Conservation (phyloP, 2,113 vertebrate genomes). For the Tautogolabrus adspersus region DNA sequence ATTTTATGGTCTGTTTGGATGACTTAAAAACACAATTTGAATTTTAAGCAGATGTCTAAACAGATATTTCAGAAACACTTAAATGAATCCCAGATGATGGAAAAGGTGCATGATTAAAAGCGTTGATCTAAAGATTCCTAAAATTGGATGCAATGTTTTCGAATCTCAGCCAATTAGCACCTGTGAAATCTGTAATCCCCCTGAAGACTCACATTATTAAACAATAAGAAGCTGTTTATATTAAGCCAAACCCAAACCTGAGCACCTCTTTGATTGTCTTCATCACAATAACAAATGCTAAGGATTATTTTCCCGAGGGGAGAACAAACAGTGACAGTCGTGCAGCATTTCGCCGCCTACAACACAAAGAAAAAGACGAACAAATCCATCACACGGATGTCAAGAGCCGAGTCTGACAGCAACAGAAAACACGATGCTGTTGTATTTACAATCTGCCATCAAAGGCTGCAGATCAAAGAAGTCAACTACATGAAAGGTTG, state of each 20-base stretch:
- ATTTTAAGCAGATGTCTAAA: slow-evolving; percentile 11
- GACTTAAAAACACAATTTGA: neutral
- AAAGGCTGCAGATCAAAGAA: slow-evolving; percentile 63
- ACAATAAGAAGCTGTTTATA: slow-evolving; percentile 36
- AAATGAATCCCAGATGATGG: slow-evolving; percentile 16
- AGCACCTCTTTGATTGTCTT: slow-evolving; percentile 20
- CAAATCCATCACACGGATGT: slow-evolving; percentile 60
- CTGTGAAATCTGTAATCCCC: slow-evolving; percentile 21
- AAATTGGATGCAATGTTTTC: slow-evolving; percentile 27
- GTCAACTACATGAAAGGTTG: slow-evolving; percentile 58
- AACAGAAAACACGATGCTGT: slow-evolving; percentile 45
- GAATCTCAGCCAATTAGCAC: slow-evolving; percentile 47
- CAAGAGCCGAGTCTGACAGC: slow-evolving; percentile 60
- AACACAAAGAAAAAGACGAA: slow-evolving; percentile 40
- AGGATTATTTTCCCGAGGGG: slow-evolving; percentile 37
- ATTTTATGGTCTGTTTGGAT: slow-evolving; percentile 2
- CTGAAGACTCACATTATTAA: slow-evolving; percentile 38
- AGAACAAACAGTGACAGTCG: slow-evolving; percentile 40
- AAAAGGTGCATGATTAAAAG: slow-evolving; percentile 29
- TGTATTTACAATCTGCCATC: slow-evolving; percentile 64
- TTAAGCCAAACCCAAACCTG: slow-evolving; percentile 9
- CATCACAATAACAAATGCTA: slow-evolving; percentile 42
- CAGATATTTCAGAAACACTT: slow-evolving; percentile 17
- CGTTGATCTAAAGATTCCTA: slow-evolving; percentile 16
- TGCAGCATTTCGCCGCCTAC: slow-evolving; percentile 24